Conservation (phyloP, 2,888 invertebrate genomes). For the Amphipyra tragopoginis region DNA sequence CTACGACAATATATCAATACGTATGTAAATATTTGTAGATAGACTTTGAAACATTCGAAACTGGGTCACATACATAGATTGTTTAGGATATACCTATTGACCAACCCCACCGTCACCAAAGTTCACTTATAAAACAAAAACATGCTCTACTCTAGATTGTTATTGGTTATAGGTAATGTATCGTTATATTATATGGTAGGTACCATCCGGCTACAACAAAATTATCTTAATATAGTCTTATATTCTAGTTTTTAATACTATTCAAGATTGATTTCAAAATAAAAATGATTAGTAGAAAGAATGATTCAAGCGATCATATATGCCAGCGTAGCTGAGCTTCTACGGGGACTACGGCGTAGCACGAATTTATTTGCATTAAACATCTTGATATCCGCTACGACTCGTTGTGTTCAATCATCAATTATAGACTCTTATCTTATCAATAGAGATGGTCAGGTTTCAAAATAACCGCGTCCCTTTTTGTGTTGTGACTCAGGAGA, state of each 20-base stretch:
- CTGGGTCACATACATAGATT: constrained; percentile 35
- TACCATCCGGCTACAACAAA: not conserved
- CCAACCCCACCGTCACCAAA: constrained; percentile 10
- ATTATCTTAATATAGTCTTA: too few relatives aligned
- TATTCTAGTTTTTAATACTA: too few relatives aligned
- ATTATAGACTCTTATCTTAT: too few relatives aligned
- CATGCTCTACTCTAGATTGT: not conserved
- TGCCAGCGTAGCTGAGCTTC: not conserved
- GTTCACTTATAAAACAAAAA: constrained; percentile 15
- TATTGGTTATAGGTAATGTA: not conserved
- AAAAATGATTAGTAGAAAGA: too few relatives aligned
- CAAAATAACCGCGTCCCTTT: too few relatives aligned
- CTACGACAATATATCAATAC: constrained; percentile 15
- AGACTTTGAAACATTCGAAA: constrained; percentile 12
- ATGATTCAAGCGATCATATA: not conserved
- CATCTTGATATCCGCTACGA: not conserved
- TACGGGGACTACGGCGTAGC: not conserved
- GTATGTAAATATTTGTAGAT: constrained; percentile 30
- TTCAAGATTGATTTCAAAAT: too few relatives aligned
- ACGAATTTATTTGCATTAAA: not conserved
- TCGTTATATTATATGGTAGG: too few relatives aligned
- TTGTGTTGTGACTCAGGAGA: too few relatives aligned
- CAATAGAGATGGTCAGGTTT: too few relatives aligned
- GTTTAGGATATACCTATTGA: constrained; percentile 45
- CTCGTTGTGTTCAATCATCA: not conserved